Percentiles rank a stretch among this genome's conserved stretches.
These are phyloP conservation scores for Aphelinus certus DNA, from an alignment of 1,140 invertebrate genomes.

Conservation along the genomic window DNA sequence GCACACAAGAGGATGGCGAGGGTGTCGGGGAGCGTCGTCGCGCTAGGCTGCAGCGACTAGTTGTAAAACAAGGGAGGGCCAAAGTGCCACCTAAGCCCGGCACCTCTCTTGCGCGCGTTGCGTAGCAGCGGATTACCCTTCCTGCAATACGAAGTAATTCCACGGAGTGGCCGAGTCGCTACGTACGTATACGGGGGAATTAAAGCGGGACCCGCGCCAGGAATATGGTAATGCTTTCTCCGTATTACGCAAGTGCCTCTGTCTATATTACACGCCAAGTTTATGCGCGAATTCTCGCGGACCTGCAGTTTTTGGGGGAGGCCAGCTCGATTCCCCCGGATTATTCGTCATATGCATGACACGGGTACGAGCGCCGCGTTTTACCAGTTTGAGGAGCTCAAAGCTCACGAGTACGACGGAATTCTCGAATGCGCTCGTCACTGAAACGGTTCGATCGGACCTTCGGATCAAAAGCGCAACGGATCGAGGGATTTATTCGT, in stretches of 20 bases:
- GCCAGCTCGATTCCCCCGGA: too few species aligned
- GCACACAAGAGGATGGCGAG: too few species aligned
- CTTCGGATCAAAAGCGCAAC: too few species aligned
- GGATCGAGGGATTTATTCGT: too few species aligned
- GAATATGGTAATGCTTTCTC: slow-evolving; percentile 17
- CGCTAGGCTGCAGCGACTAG: background rate
- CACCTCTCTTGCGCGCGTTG: slow-evolving; percentile 3
- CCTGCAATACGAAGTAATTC: slow-evolving; percentile 33
- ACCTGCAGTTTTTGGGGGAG: too few species aligned
- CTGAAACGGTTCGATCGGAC: too few species aligned
- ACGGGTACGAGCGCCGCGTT: too few species aligned
- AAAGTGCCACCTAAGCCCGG: slow-evolving; percentile 41
- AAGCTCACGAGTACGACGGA: too few species aligned
- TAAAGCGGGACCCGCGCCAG: slow-evolving; percentile 18
- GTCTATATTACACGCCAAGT: background rate
- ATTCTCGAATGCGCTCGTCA: too few species aligned
- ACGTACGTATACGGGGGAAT: slow-evolving; percentile 14
- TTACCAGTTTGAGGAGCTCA: too few species aligned
- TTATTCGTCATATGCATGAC: too few species aligned
- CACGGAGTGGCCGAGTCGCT: background rate
- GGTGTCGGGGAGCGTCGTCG: background rate
- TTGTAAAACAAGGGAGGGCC: slow-evolving; percentile 35
- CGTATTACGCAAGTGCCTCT: background rate
- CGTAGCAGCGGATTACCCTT: slow-evolving; percentile 31
- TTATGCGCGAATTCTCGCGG: background rate